phyloP scores from a whole-genome alignment of 2,113 vertebrate species.

The Marcusenius ussheri region DNA sequence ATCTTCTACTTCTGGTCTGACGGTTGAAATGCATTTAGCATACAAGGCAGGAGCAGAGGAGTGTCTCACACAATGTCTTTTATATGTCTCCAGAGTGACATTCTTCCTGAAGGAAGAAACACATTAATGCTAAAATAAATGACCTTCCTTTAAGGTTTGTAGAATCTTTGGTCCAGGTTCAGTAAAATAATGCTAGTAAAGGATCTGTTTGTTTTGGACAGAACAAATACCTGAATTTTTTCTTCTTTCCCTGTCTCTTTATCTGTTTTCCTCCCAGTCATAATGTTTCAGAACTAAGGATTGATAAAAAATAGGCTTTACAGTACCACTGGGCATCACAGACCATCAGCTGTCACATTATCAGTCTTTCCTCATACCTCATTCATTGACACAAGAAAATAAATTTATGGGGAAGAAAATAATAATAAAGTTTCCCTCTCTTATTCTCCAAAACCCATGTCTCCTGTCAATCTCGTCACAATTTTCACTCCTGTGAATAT shows the following conservation, averaged over 20 bases:
- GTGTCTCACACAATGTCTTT: not conserved
- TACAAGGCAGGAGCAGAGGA: not conserved
- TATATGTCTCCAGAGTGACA: not conserved
- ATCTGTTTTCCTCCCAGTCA: not conserved
- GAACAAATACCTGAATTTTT: not conserved
- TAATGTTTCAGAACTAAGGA: slow-evolving; percentile 2
- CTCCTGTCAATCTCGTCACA: not conserved
- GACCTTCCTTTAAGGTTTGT: not conserved
- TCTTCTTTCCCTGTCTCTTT: not conserved
- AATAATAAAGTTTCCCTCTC: not conserved
- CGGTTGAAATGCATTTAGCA: not conserved
- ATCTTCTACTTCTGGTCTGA: not conserved
- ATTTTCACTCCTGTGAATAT: not conserved
- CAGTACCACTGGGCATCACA: not conserved
- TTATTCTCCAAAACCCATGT: not conserved
- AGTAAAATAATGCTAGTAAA: not conserved
- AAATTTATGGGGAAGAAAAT: not conserved
- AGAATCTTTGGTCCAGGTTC: not conserved
- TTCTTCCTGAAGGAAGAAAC: not conserved
- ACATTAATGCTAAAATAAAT: not conserved
- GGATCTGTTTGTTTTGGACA: not conserved
- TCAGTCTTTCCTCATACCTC: not conserved
- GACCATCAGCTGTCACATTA: not conserved
- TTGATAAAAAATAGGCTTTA: not conserved
- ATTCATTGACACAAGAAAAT: not conserved